phyloP scores from a whole-genome alignment of 2,113 vertebrate genomes.

The Tyrannus savana region DNA sequence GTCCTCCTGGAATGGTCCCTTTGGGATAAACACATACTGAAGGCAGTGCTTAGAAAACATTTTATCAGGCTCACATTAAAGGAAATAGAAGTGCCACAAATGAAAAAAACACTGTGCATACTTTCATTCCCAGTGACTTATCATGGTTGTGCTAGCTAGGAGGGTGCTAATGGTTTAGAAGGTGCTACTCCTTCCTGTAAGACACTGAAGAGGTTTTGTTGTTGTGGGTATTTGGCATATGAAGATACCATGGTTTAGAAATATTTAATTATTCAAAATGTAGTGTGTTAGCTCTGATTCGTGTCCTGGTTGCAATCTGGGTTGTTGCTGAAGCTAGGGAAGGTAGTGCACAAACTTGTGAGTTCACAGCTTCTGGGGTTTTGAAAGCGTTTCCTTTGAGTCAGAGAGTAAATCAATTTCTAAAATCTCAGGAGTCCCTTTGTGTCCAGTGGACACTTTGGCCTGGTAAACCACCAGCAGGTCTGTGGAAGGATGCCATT shows the following conservation, averaged over 20 bases:
- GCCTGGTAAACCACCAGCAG: not conserved
- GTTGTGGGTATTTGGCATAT: not conserved
- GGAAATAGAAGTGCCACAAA: slow-evolving; percentile 60
- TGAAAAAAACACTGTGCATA: slow-evolving; percentile 23
- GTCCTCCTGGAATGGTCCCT: slow-evolving; percentile 63
- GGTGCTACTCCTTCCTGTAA: slow-evolving; percentile 16
- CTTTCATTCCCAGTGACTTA: slow-evolving; percentile 40
- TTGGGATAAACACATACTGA: slow-evolving; percentile 72
- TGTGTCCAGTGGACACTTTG: not conserved
- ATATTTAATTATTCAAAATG: not conserved
- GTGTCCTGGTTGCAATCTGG: not conserved
- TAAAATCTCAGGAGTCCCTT: not conserved
- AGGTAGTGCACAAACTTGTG: not conserved
- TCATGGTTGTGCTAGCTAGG: not conserved
- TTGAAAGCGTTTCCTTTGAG: not conserved
- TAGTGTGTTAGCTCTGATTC: not conserved
- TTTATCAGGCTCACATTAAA: slow-evolving; percentile 68
- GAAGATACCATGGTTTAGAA: not conserved
- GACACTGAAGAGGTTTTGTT: not conserved
- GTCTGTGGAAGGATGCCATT: not conserved
- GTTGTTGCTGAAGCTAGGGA: not conserved
- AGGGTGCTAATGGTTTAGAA: slow-evolving; percentile 48
- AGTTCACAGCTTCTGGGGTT: not conserved
- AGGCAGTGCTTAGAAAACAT: slow-evolving; percentile 57
- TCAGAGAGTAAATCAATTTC: not conserved